Evolutionary conservation across 2,113 vertebrate genomes (phyloP).

Genomic region (Ciconia boyciana): DNA sequence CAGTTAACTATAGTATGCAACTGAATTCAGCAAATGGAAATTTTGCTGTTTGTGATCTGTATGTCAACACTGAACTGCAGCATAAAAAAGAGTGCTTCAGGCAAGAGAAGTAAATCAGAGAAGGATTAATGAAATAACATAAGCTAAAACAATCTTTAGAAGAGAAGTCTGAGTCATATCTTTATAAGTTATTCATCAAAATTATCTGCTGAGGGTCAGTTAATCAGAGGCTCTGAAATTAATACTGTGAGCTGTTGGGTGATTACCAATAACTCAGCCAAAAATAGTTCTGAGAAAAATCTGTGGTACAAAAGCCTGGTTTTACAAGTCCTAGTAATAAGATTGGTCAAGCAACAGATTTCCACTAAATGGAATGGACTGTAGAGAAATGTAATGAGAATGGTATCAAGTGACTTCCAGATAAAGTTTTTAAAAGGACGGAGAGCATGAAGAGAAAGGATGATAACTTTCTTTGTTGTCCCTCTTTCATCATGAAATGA

Average conservation of each 20-base stretch:
- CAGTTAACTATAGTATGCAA: background rate
- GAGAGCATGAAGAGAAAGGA: background rate
- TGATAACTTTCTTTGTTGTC: background rate
- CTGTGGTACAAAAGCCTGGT: background rate
- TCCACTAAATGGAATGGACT: background rate
- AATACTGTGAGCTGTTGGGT: background rate
- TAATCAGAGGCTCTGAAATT: background rate
- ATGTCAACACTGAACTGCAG: background rate
- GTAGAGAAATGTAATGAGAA: background rate
- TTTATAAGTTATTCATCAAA: background rate
- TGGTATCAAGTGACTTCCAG: background rate
- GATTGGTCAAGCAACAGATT: background rate
- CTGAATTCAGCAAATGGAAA: background rate
- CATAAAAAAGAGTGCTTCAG: background rate
- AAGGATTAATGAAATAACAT: background rate
- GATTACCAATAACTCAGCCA: background rate
- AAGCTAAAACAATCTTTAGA: background rate
- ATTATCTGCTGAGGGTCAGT: background rate
- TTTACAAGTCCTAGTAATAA: background rate
- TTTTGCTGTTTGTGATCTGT: background rate
- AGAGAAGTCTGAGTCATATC: background rate
- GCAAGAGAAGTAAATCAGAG: background rate
- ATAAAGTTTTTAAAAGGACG: background rate
- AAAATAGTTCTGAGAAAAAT: background rate
- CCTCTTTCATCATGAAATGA: background rate